These are phyloP conservation scores for Pogoniulus pusillus DNA, from an alignment of 2,797 vertebrate species.

Conservation along the genomic window DNA sequence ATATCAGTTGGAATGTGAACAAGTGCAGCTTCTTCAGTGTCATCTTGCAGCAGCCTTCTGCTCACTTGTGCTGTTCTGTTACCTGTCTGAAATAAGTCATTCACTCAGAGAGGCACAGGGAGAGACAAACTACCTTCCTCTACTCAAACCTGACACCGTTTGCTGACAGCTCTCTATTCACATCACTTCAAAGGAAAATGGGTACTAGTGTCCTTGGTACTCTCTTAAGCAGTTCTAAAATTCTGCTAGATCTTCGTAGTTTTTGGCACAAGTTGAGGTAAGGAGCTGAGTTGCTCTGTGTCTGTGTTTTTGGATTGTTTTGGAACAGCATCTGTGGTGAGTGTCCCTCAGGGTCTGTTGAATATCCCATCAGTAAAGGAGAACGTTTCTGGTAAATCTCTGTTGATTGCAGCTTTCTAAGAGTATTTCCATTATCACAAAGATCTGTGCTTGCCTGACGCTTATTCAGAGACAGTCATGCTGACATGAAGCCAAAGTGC, in stretches of 20 bases:
- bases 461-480: neutral
- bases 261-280: neutral
- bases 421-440: neutral
- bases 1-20: neutral
- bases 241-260: neutral
- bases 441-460: neutral
- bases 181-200: neutral
- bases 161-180: neutral
- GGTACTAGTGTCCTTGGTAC: neutral
- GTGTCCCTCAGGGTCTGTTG: neutral
- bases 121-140: neutral
- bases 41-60: neutral
- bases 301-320: neutral
- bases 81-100: neutral
- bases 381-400: neutral
- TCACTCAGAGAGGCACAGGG: neutral
- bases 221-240: neutral
- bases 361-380: neutral
- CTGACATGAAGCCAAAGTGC: neutral
- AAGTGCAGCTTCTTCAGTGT: neutral
- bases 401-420: neutral
- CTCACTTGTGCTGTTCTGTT: neutral
- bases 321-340: neutral
- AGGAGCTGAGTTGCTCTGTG: neutral
- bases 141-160: rapidly evolving